Evolutionary conservation across 2,888 invertebrate genomes (phyloP).

Genomic region (Acleris sparsana): DNA sequence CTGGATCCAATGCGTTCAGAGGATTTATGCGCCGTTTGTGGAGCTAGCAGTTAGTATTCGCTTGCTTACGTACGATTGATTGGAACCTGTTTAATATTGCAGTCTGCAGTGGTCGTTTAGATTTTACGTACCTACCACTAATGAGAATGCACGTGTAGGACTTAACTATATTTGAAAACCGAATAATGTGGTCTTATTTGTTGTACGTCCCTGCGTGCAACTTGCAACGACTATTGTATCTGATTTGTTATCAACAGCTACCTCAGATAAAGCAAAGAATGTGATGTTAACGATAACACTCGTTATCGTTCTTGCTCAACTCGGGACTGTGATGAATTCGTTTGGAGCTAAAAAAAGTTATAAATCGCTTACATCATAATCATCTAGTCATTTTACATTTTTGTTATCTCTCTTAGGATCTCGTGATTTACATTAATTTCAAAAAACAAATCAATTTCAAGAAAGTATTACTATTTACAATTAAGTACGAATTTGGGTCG

Average conservation of each 20-base stretch:
- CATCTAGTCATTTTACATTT: conserved; percentile 7
- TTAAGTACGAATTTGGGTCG: conserved; percentile 35
- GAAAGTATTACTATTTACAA: too few species aligned
- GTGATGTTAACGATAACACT: conserved; percentile 51
- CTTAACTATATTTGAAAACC: neutral
- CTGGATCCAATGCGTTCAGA: conserved; percentile 54
- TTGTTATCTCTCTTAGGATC: neutral
- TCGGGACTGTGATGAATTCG: conserved; percentile 22
- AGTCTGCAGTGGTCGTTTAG: conserved; percentile 1
- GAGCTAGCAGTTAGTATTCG: conserved; percentile 24
- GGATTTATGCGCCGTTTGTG: conserved; percentile 62
- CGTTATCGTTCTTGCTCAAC: conserved; percentile 49
- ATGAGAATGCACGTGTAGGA: too few species aligned
- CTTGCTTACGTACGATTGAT: conserved; percentile 24
- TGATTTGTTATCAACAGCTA: conserved; percentile 33
- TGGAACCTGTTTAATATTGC: conserved; percentile 16
- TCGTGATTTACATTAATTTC: conserved; percentile 3
- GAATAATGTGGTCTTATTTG: neutral
- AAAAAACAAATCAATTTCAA: neutral
- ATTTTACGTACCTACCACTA: neutral
- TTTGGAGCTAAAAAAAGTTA: neutral
- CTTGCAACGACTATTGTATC: conserved; percentile 13
- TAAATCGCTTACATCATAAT: neutral
- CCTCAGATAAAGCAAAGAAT: conserved; percentile 39
- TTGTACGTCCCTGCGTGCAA: neutral